Base-by-base conservation (phyloP, 2,888 invertebrate species). In the Nomada fucata region DNA sequence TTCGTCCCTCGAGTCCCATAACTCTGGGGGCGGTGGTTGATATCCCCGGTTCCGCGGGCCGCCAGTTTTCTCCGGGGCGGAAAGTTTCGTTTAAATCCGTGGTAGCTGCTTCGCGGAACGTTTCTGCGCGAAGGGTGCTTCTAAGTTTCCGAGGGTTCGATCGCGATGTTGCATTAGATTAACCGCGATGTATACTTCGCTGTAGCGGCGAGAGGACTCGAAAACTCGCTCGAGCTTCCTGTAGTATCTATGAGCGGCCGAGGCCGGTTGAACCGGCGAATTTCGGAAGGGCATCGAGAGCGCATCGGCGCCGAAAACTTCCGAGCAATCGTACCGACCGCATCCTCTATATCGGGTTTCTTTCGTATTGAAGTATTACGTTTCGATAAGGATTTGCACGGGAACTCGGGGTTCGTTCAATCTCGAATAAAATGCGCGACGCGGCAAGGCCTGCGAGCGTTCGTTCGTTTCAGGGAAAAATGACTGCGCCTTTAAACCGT, bases 81-180 rank as follows among this genome's bases (percentile, higher is more conserved):
- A 47, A 29, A 65, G 20, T 59, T 50, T 42, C 36, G 11, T 23
- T n/a, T n/a, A 74, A 67, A 59, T 59, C 15, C 50, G 10, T 2
- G 20, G 1, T 7, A 23, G 20, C 13, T 23, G n/a, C 67, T 55
- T 23, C 36, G 67, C 20, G 36, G 36, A 20, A 36, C 67, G 36
- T 42, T 29, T 23, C 44, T 26, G 7, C 55, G 42, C 29, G n/a
- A 42, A 23, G 47, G 36, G 36, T 42, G 23, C 67, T 42, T 57
- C 23, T 0, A 23, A 60, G 59, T 74, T 68, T 42, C 68, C 36
- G 13, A 74, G 47, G 26, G 9, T 59, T 10, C 9, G 15, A 53
- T 20, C 26, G 18, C 15, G 18, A 29, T 10, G 50, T 42, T 18
- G 23, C 47, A 15, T 57, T n/a, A 13, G 18, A 36, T 74, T 50